Evolutionary conservation across 2,113 vertebrate genomes (phyloP), one percentile per base, ranked within the genome.

Genomic region (Percopsis transmontana): DNA sequence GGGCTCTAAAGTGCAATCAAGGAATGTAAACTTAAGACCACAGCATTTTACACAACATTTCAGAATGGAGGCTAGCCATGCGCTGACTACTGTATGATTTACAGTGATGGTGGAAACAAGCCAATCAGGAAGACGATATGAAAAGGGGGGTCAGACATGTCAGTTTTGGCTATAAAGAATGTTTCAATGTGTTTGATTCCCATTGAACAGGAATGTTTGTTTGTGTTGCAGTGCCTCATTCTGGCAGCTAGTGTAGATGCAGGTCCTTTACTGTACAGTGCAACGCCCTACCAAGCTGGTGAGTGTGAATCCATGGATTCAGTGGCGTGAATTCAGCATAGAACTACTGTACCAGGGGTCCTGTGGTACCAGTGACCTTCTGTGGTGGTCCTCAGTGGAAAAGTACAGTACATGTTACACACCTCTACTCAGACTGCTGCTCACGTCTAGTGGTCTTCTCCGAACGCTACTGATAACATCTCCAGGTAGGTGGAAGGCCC

Each of bases 161-260:
- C 71, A 70, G 66, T 59, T 62, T 74, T 39, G 67, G 57, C 61
- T 52, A 23, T 24, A 40, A 76, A 81, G 71, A 77, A 80, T 75
- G 70, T 58, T 64, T 85, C 21, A 5, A 60, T 19, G 39, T 68
- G 58, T 78, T 74, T 79, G 38, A 77, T 61, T 82, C 66, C 68
- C 53, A 59, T 64, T 52, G 77, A 67, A 66, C 74, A 84, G 79
- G 83, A 83, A 84, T 87, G 80, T 74, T 63, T 80, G 66, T 66
- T 18, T 67, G 71, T 61, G 44, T 68, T 76, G 47, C 57, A 5
- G 38, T 51, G 54, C 60, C 57, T 76, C 68, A 66, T 55, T 54
- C 52, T 68, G 64, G n/a, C 66, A 70, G 51, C 58, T 67, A 66
- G 48, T 68, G 48, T 70, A 66, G 59, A 72, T 51, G 23, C 57